Conservation (phyloP, 2,888 invertebrate genomes). For the Orgyia antiqua region DNA sequence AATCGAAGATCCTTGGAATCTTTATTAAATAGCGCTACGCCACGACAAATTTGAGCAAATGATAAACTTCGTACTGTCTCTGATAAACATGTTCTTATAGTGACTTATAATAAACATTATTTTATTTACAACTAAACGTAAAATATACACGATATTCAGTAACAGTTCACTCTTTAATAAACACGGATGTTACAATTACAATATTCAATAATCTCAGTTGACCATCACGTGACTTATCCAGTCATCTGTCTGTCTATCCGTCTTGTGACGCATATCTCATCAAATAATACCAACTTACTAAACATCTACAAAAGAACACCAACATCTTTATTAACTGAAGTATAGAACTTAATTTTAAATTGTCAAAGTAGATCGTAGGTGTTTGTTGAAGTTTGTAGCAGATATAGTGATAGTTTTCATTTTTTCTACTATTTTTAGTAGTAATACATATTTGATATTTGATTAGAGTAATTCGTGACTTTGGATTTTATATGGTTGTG, state of each 20-base stretch:
- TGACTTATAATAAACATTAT: no score
- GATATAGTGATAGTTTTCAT: constrained; percentile 17
- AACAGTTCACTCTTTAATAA: no score
- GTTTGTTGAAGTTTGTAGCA: constrained; percentile 7
- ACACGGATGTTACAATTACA: constrained; percentile 12
- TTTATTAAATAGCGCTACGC: no score
- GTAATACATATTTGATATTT: constrained; percentile 22
- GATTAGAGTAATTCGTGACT: constrained; percentile 24
- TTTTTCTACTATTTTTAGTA: constrained; percentile 15
- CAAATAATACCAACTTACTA: constrained; percentile 5
- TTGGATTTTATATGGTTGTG: constrained; percentile 9
- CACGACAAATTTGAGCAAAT: no score
- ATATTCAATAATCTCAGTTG: constrained; percentile 17
- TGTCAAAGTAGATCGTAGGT: not conserved
- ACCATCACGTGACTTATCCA: constrained; percentile 22
- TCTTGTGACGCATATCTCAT: constrained; percentile 19
- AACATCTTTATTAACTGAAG: not conserved
- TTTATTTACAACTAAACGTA: no score
- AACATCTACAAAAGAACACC: not conserved
- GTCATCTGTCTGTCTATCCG: constrained; percentile 21
- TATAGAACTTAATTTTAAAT: not conserved
- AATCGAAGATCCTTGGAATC: no score
- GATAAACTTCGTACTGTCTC: no score
- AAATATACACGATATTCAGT: no score
- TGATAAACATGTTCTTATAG: no score